A percentile compares a stretch with the other conserved stretches of the same genome.
phyloP scores from a whole-genome alignment of 2,888 invertebrate species.

The Drosophila neoperkinsi region DNA sequence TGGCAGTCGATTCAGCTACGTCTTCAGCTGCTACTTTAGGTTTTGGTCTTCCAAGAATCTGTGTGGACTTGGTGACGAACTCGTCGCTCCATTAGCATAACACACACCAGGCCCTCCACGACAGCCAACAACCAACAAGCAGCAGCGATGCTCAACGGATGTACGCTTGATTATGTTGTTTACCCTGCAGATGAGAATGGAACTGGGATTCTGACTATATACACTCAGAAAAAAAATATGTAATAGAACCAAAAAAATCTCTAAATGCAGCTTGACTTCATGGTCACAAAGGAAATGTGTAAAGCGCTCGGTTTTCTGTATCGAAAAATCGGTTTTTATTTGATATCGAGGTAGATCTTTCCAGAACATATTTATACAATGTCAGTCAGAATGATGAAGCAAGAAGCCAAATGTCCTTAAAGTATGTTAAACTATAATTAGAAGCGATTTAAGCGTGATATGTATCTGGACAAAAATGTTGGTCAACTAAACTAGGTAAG shows the following conservation, averaged over 20 bases:
- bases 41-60: conserved; percentile 65
- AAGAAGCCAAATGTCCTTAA: not conserved
- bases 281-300: not conserved
- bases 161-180: conserved; percentile 80
- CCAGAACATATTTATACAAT: not conserved
- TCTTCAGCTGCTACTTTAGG: conserved; percentile 26
- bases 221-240: not conserved
- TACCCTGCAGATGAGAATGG: conserved; percentile 37
- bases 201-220: conserved; percentile 19
- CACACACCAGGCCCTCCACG: conserved; percentile 25
- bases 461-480: not conserved
- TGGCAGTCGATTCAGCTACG: not conserved
- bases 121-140: conserved; percentile 1
- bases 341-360: not conserved
- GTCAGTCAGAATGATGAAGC: not conserved
- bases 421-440: no score
- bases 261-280: not conserved
- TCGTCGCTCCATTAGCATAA: conserved; percentile 76
- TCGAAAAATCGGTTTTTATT: not conserved
- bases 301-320: not conserved
- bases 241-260: not conserved
- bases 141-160: conserved; percentile 48
- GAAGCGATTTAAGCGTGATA: not conserved
- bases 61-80: conserved; percentile 70
- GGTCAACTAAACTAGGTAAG: not conserved